Conservation (phyloP, 2,888 invertebrate species). For the Nemurella pictetii region DNA sequence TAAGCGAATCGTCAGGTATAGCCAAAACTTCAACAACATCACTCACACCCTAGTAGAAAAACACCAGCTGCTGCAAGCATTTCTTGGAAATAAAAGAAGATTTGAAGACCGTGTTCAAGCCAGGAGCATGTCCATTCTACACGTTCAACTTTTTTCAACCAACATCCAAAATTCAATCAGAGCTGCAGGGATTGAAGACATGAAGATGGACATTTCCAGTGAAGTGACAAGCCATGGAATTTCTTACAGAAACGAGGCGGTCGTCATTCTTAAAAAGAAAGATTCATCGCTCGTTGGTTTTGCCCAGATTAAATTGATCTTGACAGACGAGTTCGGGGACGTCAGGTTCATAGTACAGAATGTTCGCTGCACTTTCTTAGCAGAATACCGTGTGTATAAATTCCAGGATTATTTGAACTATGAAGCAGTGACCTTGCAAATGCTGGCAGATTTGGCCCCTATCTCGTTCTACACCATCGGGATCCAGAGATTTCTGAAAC, state of each 20-base stretch:
- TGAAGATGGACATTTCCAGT: neutral
- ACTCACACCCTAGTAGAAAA: neutral
- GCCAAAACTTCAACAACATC: conserved; percentile 27
- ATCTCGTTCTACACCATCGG: neutral
- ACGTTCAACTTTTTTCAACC: neutral
- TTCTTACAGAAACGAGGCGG: neutral
- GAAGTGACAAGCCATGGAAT: neutral
- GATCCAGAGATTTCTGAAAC: neutral
- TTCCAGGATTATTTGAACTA: neutral
- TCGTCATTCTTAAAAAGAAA: neutral
- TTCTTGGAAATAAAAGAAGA: neutral
- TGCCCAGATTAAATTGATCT: neutral
- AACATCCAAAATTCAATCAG: neutral
- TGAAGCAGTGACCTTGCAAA: neutral
- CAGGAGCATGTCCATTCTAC: neutral
- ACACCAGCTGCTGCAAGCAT: conserved; percentile 23
- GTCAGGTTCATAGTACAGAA: conserved; percentile 11
- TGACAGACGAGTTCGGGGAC: neutral
- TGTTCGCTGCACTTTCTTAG: neutral
- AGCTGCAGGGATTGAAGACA: neutral
- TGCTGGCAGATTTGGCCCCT: neutral
- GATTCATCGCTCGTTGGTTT: neutral
- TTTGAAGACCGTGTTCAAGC: neutral
- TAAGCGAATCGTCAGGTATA: conserved; percentile 2
- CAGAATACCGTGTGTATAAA: neutral